Evolutionary conservation across 2,888 invertebrate species (phyloP), one percentile per base, ranked within the genome.

Genomic region (Nomada lathburiana): DNA sequence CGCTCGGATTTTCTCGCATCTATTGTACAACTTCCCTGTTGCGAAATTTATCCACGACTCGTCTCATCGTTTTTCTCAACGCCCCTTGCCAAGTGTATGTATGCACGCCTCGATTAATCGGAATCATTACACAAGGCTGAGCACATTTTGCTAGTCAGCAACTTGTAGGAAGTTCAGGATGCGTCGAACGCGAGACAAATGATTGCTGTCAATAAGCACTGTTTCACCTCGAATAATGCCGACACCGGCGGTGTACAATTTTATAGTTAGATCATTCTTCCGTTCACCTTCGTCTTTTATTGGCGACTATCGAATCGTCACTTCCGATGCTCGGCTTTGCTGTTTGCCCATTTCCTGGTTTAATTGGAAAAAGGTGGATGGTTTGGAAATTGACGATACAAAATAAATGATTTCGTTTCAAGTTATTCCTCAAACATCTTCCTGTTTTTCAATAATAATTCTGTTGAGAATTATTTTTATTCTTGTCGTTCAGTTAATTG

Each of bases 261-360:
- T 86, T 76, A 81, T 80, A 77, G 89, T 91, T 91, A 90, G 89
- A 91, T 91, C 87, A 91, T 85, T 89, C 89, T 90, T 91, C 91
- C 91, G 90, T 87, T 91, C 82, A 85, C 89, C 88, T 90, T 91
- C 90, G 86, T 62, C 77, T 85, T 89, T 88, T 89, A 87, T 88
- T 84, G 70, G 63, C 53, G 26, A 47, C 67, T 67, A 62, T 71
- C 76, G 72, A 80, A 68, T 62, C 64, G 60, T 18, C 47, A 42
- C 42, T 69, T 69, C 70, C 53, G 71, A 60, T 67, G 18, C n/a
- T 53, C n/a, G n/a, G 53, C n/a, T 18, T 18, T 10, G n/a, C n/a
- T 10, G 29, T 60, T 36, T 2, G 7, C 11, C 16, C 47, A 3
- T 47, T 47, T 47, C 47, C 13, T 47, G 16, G 47, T 47, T 47